Base-by-base conservation (phyloP, 2,797 vertebrate genomes). In the Xenentodon cancila region DNA sequence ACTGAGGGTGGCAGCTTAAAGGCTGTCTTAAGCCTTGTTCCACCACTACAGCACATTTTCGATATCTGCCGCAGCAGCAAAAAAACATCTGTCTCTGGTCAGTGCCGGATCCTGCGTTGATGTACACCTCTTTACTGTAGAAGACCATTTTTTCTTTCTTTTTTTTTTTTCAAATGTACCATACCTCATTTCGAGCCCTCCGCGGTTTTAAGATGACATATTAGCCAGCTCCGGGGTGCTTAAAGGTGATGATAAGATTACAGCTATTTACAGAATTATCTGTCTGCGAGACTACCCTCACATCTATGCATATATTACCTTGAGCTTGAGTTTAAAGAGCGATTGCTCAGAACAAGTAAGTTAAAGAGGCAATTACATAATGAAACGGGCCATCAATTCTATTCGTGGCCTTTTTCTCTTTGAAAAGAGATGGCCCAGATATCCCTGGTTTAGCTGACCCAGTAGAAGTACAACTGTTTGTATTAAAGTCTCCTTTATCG, bases 301-400 rank as follows among this genome's bases (percentile, higher is more conserved):
- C 86, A 88, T 89, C 86, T 85, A 79, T 81, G 88, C 88, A 87
- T 89, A 88, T 79, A 88, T 92, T 89, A 91, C 87, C 89, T 88
- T 85, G 82, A 90, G 89, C 88, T 86, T 80, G 81, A 91, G 89
- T 92, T 91, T 91, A 91, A 92, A 92, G 89, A 92, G 90, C 86
- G 89, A 89, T 91, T 85, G 89, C 85, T 90, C 85, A 86, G 91
- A 92, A 92, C 88, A 88, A 84, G 87, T 85, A 91, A 91, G 86
- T 91, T 93, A 92, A 93, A 92, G 89, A 90, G 91, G 85, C 89
- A 92, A 93, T 94, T 93, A 92, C 89, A 90, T 91, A 86, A 93
- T 92, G 90, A 93, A 92, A 93, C 88, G 90, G 90, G 85, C 91
- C 89, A 91, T 93, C 88, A 92, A 90, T 91, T 92, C 82, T 88